Evolutionary conservation across 2,888 invertebrate species (phyloP).

Genomic region (Eugnorisma glareosa): DNA sequence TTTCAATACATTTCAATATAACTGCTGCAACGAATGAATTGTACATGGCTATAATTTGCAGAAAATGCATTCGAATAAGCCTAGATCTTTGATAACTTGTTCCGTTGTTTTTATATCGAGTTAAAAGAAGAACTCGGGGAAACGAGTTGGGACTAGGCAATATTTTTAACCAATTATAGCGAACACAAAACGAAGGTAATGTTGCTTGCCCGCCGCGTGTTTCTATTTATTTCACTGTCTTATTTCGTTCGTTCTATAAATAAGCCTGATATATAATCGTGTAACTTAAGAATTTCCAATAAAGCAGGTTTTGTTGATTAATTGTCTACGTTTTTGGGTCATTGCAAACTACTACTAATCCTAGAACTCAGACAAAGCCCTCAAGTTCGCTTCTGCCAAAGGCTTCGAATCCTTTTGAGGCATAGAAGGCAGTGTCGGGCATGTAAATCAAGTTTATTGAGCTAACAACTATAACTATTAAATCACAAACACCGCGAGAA

Average conservation of each 20-base stretch:
- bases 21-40: constrained; percentile 59
- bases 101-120: constrained; percentile 56
- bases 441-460: constrained; percentile 60
- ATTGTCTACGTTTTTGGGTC: constrained; percentile 22
- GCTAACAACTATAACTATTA: constrained; percentile 54
- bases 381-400: constrained; percentile 26
- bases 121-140: constrained; percentile 42
- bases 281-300: constrained; percentile 15
- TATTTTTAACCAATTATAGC: constrained; percentile 55
- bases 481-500: constrained; percentile 37
- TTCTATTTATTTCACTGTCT: constrained; percentile 16
- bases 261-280: constrained; percentile 2
- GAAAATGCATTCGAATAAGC: constrained; percentile 57
- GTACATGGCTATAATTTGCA: constrained; percentile 58
- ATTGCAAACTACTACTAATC: constrained; percentile 32
- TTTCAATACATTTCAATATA: constrained; percentile 55
- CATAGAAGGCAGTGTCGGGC: constrained; percentile 21
- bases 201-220: constrained; percentile 27
- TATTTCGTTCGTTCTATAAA: constrained; percentile 10
- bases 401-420: constrained; percentile 39
- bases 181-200: constrained; percentile 28
- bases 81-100: constrained; percentile 59
- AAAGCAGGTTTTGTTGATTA: constrained; percentile 28
- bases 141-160: constrained; percentile 31
- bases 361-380: constrained; percentile 41